Percentiles rank a stretch among this genome's conserved stretches.
These are phyloP conservation scores for Drepana arcuata DNA, from an alignment of 1,140 invertebrate genomes.

Conservation along the genomic window DNA sequence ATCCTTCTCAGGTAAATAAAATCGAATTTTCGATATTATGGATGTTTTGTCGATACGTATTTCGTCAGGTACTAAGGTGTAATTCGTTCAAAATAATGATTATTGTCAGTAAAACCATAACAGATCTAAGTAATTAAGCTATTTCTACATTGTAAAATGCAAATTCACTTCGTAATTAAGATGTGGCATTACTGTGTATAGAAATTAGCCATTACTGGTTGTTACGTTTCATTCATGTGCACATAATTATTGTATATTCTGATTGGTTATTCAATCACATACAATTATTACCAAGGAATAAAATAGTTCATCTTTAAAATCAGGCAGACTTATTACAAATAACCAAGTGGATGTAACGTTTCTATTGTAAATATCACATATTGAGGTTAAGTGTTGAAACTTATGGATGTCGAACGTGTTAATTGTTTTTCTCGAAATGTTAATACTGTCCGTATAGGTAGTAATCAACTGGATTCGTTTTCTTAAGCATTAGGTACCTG, in stretches of 20 bases:
- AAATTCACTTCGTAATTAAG: conserved; percentile 27
- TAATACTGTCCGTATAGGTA: too few relatives aligned
- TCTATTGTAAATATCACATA: conserved; percentile 35
- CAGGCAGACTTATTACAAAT: conserved; percentile 3
- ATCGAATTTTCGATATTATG: conserved; percentile 49
- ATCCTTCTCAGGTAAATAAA: conserved; percentile 84
- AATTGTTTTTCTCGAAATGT: conserved; percentile 5
- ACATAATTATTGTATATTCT: conserved; percentile 34
- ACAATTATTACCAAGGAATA: too few relatives aligned
- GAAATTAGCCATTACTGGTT: conserved; percentile 54
- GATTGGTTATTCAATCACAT: too few relatives aligned
- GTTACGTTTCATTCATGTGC: conserved; percentile 62
- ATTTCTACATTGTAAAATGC: conserved; percentile 8
- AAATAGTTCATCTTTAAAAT: too few relatives aligned
- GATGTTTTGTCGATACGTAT: conserved; percentile 72
- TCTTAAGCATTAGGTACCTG: too few relatives aligned
- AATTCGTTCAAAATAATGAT: conserved; percentile 24
- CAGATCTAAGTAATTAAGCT: too few relatives aligned
- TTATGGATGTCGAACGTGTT: conserved; percentile 21
- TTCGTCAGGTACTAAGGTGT: conserved; percentile 44
- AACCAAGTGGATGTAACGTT: conserved; percentile 13
- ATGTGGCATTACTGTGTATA: conserved; percentile 56
- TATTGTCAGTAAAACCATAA: conserved; percentile 14
- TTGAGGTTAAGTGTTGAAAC: conserved; percentile 66
- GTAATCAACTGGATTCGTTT: too few relatives aligned